phyloP scores from a whole-genome alignment of 1,140 invertebrate species.

The Diabrotica virgifera region DNA sequence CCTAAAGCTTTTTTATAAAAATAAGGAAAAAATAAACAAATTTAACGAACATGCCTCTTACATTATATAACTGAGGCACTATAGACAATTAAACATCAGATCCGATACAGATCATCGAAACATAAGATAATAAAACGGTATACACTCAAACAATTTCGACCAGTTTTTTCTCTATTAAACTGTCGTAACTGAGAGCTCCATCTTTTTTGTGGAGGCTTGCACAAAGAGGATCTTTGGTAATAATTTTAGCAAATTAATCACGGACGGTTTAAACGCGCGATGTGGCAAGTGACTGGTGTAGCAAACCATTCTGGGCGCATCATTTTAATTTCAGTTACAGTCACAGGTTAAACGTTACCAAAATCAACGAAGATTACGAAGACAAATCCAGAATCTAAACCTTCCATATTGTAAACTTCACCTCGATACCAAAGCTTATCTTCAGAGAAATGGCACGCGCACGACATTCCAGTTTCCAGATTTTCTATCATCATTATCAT shows the following conservation, averaged over 20 bases:
- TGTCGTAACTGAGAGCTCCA: constrained; percentile 13
- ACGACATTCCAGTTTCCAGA: constrained; percentile 20
- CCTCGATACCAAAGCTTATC: constrained; percentile 28
- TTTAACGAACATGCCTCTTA: no score
- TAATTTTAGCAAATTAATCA: constrained; percentile 8
- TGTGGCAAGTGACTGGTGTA: constrained; percentile 19
- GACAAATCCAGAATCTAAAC: constrained; percentile 21
- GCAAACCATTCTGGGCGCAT: constrained; percentile 25
- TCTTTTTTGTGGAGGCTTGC: constrained; percentile 15
- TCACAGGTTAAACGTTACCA: constrained; percentile 26
- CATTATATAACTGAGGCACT: no score
- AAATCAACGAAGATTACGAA: constrained; percentile 34
- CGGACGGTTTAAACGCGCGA: constrained; percentile 18
- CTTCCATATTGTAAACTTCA: constrained; percentile 19
- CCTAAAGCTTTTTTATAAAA: no score
- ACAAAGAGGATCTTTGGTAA: constrained; percentile 11
- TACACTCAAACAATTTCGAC: not conserved
- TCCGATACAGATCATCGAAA: no score
- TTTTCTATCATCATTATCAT: no score
- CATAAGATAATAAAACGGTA: no score
- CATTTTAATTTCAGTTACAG: constrained; percentile 20
- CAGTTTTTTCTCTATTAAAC: constrained; percentile 5
- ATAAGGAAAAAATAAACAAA: no score
- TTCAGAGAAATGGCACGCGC: constrained; percentile 23
- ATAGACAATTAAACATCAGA: no score